Percentiles rank a stretch among this genome's conserved stretches.
These are phyloP conservation scores for Bombus breviceps DNA, from an alignment of 1,140 invertebrate genomes.

Conservation along the genomic window DNA sequence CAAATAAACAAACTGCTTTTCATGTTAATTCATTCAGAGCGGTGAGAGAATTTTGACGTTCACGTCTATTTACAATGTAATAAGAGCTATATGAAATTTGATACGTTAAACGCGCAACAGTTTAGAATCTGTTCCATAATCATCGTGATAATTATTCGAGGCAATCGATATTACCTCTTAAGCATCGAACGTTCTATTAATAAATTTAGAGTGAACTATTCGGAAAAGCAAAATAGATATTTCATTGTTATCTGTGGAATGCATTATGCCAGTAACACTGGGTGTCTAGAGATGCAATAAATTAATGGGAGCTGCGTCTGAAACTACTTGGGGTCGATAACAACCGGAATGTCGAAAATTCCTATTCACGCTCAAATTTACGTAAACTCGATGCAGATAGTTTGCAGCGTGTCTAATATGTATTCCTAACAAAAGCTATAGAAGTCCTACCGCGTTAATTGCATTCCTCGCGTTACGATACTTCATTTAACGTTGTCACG, in stretches of 20 bases:
- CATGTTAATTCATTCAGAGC: background rate
- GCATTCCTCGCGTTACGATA: conserved; percentile 24
- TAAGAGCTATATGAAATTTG: too few relatives aligned
- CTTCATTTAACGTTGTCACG: background rate
- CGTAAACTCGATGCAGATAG: background rate
- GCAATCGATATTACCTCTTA: background rate
- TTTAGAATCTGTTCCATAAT: background rate
- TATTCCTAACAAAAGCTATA: conserved; percentile 27
- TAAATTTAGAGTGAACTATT: background rate
- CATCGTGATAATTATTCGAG: background rate
- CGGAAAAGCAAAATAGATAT: background rate
- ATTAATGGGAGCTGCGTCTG: conserved; percentile 19
- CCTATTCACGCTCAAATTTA: conserved; percentile 15
- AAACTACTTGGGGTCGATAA: conserved; percentile 27
- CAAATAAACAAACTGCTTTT: background rate
- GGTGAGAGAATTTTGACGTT: background rate
- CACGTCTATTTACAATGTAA: background rate
- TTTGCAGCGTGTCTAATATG: conserved; percentile 18
- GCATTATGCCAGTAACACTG: conserved; percentile 7
- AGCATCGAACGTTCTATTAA: background rate
- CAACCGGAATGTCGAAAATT: conserved; percentile 40
- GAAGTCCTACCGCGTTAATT: conserved; percentile 7
- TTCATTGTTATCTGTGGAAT: conserved; percentile 13
- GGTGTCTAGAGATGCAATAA: conserved; percentile 8
- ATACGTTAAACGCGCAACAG: background rate